phyloP scores from a whole-genome alignment of 2,113 vertebrate genomes.

The Micromys minutus region DNA sequence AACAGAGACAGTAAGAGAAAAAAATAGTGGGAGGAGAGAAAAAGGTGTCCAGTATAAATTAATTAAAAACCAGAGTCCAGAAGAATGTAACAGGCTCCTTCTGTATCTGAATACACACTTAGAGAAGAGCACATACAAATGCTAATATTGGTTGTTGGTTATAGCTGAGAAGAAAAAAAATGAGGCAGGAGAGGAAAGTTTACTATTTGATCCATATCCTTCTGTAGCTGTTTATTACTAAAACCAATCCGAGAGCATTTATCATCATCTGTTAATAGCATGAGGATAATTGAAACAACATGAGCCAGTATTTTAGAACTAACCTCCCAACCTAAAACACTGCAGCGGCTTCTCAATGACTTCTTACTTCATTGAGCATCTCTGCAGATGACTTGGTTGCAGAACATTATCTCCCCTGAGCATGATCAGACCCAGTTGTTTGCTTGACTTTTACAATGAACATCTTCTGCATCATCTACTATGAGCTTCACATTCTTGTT shows the following conservation, averaged over 20 bases:
- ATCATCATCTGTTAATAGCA: not conserved
- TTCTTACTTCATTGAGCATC: slow-evolving; percentile 9
- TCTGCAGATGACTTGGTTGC: not conserved
- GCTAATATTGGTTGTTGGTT: slow-evolving; percentile 12
- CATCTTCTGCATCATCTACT: not conserved
- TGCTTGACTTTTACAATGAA: slow-evolving; percentile 1
- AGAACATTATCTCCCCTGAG: not conserved
- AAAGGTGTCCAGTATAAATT: slow-evolving; percentile 43
- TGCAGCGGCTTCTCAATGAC: not conserved
- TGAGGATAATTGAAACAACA: not conserved
- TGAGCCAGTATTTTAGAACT: not conserved
- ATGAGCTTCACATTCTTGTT: not conserved
- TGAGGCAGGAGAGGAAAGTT: slow-evolving; percentile 2
- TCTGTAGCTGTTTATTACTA: slow-evolving; percentile 5
- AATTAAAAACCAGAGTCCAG: slow-evolving; percentile 32
- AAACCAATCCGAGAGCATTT: not conserved
- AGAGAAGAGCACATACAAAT: slow-evolving; percentile 1
- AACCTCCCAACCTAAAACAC: not conserved
- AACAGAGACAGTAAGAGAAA: slow-evolving; percentile 7
- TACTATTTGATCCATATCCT: not conserved
- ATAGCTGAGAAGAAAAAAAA: slow-evolving; percentile 25
- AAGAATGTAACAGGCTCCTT: not conserved
- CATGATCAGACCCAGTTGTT: not conserved
- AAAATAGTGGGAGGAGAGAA: not conserved
- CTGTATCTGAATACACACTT: not conserved